Conservation (phyloP, 2,797 vertebrate species). For the Phataginus tricuspis region DNA sequence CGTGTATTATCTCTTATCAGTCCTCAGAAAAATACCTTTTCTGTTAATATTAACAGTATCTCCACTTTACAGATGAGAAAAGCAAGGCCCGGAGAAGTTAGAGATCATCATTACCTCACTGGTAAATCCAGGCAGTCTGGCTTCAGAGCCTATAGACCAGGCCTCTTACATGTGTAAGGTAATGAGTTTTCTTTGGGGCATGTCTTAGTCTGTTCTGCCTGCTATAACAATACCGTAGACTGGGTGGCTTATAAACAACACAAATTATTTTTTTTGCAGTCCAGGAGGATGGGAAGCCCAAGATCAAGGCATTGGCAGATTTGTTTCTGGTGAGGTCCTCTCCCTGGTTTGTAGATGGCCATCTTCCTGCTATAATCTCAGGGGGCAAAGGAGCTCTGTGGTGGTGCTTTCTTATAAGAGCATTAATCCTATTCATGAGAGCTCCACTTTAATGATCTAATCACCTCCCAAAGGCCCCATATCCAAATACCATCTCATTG, state of each 20-base stretch:
- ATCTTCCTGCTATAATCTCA: background rate
- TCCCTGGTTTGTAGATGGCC: background rate
- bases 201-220: background rate
- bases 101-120: background rate
- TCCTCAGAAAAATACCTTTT: background rate
- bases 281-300: background rate
- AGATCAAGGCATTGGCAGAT: background rate
- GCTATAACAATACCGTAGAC: background rate
- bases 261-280: background rate
- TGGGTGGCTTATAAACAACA: background rate
- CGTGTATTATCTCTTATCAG: background rate
- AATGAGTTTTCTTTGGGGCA: background rate
- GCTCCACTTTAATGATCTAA: background rate
- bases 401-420: background rate
- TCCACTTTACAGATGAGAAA: slow-evolving; percentile 47
- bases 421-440: background rate
- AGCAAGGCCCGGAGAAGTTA: background rate
- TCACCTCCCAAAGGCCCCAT: background rate
- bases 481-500: background rate
- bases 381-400: background rate
- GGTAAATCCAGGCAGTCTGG: background rate
- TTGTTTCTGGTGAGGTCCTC: background rate
- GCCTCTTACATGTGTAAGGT: background rate
- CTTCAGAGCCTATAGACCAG: background rate
- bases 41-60: background rate